These are phyloP conservation scores for Ectemnius cavifrons DNA, from an alignment of 2,888 invertebrate species.

Conservation along the genomic window DNA sequence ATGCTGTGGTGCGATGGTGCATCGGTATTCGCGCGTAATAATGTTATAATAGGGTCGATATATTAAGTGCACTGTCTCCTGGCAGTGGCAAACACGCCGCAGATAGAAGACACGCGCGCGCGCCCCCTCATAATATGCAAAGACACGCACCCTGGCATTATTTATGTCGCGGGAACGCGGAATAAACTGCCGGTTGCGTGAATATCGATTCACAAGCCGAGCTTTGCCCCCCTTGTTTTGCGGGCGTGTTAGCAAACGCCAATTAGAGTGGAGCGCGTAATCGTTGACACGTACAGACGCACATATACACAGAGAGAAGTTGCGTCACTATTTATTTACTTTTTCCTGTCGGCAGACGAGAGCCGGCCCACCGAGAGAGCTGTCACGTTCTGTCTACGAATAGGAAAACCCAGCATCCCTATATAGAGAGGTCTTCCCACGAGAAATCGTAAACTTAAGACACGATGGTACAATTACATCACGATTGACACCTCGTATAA, in stretches of 20 bases:
- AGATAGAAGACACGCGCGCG: conserved; percentile 15
- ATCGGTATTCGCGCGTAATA: conserved; percentile 55
- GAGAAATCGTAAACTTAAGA: no score
- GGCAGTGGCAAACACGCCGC: conserved; percentile 32
- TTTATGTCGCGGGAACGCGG: conserved; percentile 30
- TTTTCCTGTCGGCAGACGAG: no score
- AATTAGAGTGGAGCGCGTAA: conserved; percentile 1
- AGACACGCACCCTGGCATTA: conserved; percentile 50
- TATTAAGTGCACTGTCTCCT: conserved; percentile 49
- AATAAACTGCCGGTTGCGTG: conserved; percentile 8
- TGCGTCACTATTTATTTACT: no score
- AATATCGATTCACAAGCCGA: conserved; percentile 24
- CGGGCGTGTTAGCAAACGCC: neutral
- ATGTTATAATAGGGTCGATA: conserved; percentile 56
- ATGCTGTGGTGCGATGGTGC: conserved; percentile 14
- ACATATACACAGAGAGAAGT: no score
- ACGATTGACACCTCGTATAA: no score
- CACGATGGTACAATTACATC: no score
- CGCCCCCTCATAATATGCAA: conserved; percentile 50
- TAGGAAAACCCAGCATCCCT: no score
- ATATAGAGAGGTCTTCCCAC: no score
- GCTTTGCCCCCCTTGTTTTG: conserved; percentile 7
- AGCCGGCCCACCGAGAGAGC: no score
- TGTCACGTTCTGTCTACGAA: no score
- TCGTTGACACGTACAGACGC: neutral